phyloP scores from a whole-genome alignment of 2,113 vertebrate species.

The Apeltes quadracus region DNA sequence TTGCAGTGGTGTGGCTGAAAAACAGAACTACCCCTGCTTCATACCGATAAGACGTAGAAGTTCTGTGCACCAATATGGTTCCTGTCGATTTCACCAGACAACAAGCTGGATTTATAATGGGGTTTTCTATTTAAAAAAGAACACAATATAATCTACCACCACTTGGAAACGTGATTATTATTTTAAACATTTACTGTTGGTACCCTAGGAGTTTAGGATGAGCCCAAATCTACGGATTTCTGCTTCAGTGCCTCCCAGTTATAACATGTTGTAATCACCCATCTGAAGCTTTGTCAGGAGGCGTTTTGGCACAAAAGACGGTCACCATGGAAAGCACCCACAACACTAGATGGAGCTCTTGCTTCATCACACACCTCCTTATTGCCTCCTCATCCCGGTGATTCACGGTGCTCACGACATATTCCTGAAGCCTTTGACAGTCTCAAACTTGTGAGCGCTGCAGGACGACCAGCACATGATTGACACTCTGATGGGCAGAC shows the following conservation, averaged over 20 bases:
- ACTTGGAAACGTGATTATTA: not conserved
- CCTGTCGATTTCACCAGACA: slow-evolving; percentile 38
- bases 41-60: slow-evolving; percentile 48
- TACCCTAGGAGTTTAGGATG: no score
- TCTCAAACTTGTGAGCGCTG: slow-evolving; percentile 41
- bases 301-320: not conserved
- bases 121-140: slow-evolving; percentile 3
- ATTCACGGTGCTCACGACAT: slow-evolving; percentile 38
- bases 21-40: slow-evolving; percentile 48
- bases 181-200: not conserved
- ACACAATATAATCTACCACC: slow-evolving; percentile 6
- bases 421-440: slow-evolving; percentile 60
- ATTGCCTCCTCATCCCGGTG: slow-evolving; percentile 7
- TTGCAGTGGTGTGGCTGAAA: slow-evolving; percentile 30
- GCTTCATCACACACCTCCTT: slow-evolving; percentile 30
- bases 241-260: not conserved
- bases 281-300: not conserved
- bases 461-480: slow-evolving; percentile 47
- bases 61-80: slow-evolving; percentile 17
- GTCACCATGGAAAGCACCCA: not conserved
- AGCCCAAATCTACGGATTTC: not conserved
- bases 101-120: slow-evolving; percentile 8
- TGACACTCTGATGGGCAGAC: slow-evolving; percentile 65
- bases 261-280: not conserved
- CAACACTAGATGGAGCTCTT: slow-evolving; percentile 72